Conservation (phyloP, 2,113 vertebrate species). For the Chlamydotis undulata region DNA sequence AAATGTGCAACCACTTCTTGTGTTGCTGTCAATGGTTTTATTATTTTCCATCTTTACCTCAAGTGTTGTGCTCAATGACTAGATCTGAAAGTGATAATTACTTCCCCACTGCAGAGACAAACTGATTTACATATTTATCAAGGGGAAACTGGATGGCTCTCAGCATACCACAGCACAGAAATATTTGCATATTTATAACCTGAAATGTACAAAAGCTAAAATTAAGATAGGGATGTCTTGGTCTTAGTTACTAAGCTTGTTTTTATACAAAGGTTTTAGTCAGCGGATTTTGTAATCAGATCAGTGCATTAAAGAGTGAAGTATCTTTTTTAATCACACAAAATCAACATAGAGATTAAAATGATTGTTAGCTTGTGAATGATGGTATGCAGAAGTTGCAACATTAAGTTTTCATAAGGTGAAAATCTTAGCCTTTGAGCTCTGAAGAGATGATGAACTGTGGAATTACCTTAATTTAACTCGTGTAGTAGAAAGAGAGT, state of each 20-base stretch:
- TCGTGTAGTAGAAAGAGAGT: not conserved
- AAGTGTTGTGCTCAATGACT: slow-evolving; percentile 40
- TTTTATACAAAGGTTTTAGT: slow-evolving; percentile 44
- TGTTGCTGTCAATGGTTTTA: slow-evolving; percentile 48
- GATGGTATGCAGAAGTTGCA: not conserved
- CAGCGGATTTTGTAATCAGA: not conserved
- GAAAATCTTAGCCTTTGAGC: not conserved
- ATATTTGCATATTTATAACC: slow-evolving; percentile 57
- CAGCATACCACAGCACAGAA: not conserved
- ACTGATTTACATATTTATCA: slow-evolving; percentile 63
- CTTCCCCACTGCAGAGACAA: slow-evolving; percentile 37
- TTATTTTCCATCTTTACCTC: slow-evolving; percentile 53
- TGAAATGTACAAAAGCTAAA: slow-evolving; percentile 26
- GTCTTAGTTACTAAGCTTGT: slow-evolving; percentile 40
- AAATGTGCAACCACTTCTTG: slow-evolving; percentile 37
- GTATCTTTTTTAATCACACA: not conserved
- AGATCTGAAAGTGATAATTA: slow-evolving; percentile 65
- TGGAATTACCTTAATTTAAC: not conserved
- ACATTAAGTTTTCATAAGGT: not conserved
- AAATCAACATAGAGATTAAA: not conserved
- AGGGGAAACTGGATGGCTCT: slow-evolving; percentile 40
- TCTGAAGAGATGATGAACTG: not conserved
- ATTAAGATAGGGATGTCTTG: slow-evolving; percentile 30
- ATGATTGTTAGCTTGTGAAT: not conserved
- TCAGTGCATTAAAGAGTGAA: slow-evolving; percentile 2